Evolutionary conservation across 2,797 vertebrate genomes (phyloP).

Genomic region (Hyperoplus immaculatus): DNA sequence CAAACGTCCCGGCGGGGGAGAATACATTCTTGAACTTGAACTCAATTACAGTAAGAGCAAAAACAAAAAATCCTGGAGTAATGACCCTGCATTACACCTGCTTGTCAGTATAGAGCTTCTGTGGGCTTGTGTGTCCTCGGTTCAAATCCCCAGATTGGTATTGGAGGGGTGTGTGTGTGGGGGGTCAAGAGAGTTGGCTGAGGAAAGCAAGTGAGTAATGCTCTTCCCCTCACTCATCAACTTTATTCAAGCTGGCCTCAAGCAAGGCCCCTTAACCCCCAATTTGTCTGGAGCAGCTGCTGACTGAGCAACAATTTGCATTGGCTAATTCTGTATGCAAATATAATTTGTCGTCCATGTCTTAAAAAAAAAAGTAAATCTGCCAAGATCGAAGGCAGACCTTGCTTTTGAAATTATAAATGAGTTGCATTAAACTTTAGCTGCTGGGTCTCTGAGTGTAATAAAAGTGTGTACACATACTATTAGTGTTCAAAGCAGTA

Average conservation of each 20-base stretch:
- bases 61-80: conserved; percentile 40
- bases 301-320: conserved; percentile 55
- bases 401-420: conserved; percentile 44
- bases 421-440: conserved; percentile 40
- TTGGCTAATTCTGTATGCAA: conserved; percentile 58
- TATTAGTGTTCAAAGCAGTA: conserved; percentile 66
- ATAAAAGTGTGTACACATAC: conserved; percentile 62
- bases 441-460: conserved; percentile 43
- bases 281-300: conserved; percentile 44
- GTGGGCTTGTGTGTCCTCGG: conserved; percentile 28
- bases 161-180: no score
- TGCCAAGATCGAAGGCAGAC: conserved; percentile 19
- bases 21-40: conserved; percentile 55
- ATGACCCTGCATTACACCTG: conserved; percentile 60
- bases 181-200: background rate
- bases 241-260: conserved; percentile 31
- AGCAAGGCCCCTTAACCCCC: conserved; percentile 38
- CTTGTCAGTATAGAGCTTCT: conserved; percentile 41
- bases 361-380: conserved; percentile 45
- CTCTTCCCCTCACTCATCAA: conserved; percentile 10
- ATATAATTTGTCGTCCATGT: conserved; percentile 48
- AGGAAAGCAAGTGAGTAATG: conserved; percentile 40
- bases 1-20: conserved; percentile 16
- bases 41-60: conserved; percentile 50
- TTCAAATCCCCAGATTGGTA: conserved; percentile 46